A percentile compares a stretch with the other conserved stretches of the same genome.
These are phyloP conservation scores for Pedetes capensis DNA, from an alignment of 2,113 vertebrate species.

Conservation along the genomic window DNA sequence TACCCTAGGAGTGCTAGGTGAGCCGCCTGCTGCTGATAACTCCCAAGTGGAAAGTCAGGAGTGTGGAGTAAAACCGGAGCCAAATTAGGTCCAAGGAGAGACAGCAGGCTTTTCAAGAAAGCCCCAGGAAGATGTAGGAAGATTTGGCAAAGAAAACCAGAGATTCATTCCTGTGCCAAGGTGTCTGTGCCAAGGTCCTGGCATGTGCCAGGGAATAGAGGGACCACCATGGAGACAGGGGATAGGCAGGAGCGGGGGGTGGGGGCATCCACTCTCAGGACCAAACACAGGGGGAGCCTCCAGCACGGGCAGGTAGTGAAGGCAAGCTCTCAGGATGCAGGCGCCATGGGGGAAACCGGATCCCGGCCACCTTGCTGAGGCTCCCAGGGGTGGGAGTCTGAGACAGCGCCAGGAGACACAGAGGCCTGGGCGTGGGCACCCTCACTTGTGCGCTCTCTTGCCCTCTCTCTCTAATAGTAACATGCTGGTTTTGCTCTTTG, in stretches of 20 bases:
- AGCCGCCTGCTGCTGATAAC: background rate
- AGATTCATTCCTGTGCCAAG: fast-evolving
- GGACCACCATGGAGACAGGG: fast-evolving
- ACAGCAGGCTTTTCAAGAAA: background rate
- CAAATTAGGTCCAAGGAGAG: background rate
- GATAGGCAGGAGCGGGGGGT: background rate
- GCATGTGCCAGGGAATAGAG: fast-evolving
- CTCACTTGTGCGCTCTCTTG: fast-evolving
- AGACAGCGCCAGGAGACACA: fast-evolving
- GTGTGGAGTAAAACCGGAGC: background rate
- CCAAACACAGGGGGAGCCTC: fast-evolving
- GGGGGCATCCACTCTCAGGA: background rate
- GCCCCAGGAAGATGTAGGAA: fast-evolving
- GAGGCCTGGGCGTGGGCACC: fast-evolving
- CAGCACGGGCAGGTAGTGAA: fast-evolving
- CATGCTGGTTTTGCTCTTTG: fast-evolving
- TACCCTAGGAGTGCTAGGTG: fast-evolving
- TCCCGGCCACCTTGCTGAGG: fast-evolving
- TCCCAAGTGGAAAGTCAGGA: background rate
- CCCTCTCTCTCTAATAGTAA: too few relatives aligned
- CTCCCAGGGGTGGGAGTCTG: fast-evolving
- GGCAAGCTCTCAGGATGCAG: too few relatives aligned
- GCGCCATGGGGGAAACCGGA: fast-evolving
- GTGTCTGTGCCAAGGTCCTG: fast-evolving
- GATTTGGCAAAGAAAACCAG: background rate